Percentiles rank a stretch among this genome's conserved stretches.
Conservation (phyloP, 1,140 invertebrate genomes). For the Pectinophora gossypiella region DNA sequence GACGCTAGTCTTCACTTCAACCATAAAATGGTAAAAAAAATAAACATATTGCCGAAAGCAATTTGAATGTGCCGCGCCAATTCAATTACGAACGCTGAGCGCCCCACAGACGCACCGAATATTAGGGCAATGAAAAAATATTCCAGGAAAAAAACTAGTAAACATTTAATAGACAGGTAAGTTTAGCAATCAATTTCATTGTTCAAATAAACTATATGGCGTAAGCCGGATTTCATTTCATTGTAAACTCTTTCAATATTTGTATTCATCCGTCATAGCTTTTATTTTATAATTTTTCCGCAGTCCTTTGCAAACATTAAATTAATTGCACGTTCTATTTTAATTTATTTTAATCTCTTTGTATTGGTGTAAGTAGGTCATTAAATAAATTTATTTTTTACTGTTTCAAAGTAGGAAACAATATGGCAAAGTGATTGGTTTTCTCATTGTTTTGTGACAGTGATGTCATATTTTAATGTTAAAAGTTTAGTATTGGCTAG, state of each 20-base stretch:
- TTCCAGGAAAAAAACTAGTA: slow-evolving; percentile 49
- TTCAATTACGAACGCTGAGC: slow-evolving; percentile 48
- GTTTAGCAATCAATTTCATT: too few species aligned
- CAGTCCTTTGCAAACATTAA: neutral
- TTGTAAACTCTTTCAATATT: neutral
- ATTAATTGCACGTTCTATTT: neutral
- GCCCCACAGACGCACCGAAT: slow-evolving; percentile 39
- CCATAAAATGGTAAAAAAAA: slow-evolving; percentile 44
- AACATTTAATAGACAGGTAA: slow-evolving; percentile 51
- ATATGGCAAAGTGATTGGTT: too few species aligned
- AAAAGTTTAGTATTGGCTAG: too few species aligned
- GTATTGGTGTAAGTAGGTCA: too few species aligned
- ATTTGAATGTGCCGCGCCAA: slow-evolving; percentile 55
- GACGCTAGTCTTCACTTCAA: neutral
- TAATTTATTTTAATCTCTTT: neutral
- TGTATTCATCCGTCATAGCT: too few species aligned
- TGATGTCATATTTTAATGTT: too few species aligned
- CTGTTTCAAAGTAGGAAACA: neutral
- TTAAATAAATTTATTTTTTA: neutral
- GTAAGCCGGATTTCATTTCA: too few species aligned
- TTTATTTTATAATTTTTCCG: too few species aligned
- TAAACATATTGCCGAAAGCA: slow-evolving; percentile 42
- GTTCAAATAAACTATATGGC: too few species aligned
- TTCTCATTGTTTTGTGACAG: too few species aligned
- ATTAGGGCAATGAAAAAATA: slow-evolving; percentile 64